Conservation (phyloP, 2,113 vertebrate species). For the Gavia stellata region DNA sequence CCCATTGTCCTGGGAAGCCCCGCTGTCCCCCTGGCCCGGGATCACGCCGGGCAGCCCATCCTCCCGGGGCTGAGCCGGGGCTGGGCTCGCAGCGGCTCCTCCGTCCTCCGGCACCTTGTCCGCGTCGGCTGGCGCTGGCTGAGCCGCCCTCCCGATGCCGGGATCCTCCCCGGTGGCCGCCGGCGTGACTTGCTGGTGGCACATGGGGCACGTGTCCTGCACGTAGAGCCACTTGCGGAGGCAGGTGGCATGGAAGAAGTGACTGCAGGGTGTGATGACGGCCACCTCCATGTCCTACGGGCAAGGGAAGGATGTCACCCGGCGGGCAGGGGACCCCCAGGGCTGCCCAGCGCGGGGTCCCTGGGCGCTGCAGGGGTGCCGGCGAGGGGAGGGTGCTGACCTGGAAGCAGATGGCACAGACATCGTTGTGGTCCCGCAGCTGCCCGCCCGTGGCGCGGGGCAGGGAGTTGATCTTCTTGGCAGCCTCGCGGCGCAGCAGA, state of each 20-base stretch:
- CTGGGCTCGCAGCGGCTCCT: rapidly evolving
- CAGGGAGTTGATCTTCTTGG: constrained; percentile 81
- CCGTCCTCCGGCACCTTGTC: background rate
- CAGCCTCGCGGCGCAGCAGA: constrained; percentile 79
- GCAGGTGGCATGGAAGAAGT: constrained; percentile 83
- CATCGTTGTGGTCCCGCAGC: constrained; percentile 74
- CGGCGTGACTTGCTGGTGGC: constrained; percentile 73
- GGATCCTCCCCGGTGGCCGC: background rate
- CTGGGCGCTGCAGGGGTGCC: background rate
- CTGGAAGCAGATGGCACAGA: constrained; percentile 90
- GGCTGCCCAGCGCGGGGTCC: background rate
- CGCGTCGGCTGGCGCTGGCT: background rate
- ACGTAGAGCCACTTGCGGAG: constrained; percentile 87
- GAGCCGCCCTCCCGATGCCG: background rate
- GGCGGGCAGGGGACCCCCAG: background rate
- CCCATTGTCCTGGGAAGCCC: no score
- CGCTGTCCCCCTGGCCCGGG: background rate
- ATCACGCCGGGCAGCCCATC: background rate
- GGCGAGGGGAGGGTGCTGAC: constrained; percentile 37
- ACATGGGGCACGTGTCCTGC: constrained; percentile 86
- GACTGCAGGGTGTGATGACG: constrained; percentile 79
- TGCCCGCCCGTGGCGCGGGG: constrained; percentile 73
- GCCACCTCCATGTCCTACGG: constrained; percentile 81
- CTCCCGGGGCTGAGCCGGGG: no score
- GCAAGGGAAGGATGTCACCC: background rate